These are phyloP conservation scores for Morone saxatilis DNA, from an alignment of 2,113 vertebrate genomes.

Conservation along the genomic window DNA sequence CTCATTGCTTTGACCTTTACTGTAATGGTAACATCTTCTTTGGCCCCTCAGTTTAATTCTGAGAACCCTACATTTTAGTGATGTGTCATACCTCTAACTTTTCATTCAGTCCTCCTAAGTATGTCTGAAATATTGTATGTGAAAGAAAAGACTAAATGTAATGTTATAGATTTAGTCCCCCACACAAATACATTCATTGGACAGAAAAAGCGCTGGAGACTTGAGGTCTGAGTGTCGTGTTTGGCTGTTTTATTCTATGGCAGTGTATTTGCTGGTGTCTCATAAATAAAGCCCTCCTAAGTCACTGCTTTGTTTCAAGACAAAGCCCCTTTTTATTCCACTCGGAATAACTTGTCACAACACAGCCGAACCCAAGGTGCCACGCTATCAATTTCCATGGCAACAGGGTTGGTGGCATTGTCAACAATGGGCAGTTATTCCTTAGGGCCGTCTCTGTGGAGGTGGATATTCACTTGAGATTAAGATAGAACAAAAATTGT, in stretches of 20 bases:
- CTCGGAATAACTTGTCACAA: slow-evolving; percentile 72
- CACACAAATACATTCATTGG: slow-evolving; percentile 20
- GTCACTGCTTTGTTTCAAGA: slow-evolving; percentile 57
- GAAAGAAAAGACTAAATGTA: not conserved
- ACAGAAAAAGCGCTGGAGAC: slow-evolving; percentile 30
- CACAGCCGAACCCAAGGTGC: slow-evolving; percentile 47
- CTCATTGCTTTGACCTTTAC: not conserved
- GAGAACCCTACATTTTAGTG: not conserved
- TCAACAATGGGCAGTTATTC: slow-evolving; percentile 6
- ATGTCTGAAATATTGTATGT: not conserved
- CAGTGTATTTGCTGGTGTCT: slow-evolving; percentile 29
- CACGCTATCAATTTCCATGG: slow-evolving; percentile 66
- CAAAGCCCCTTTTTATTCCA: slow-evolving; percentile 62
- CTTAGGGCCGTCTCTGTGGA: slow-evolving; percentile 1
- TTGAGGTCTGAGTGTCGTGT: slow-evolving; percentile 36
- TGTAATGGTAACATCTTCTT: not conserved
- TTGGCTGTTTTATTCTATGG: slow-evolving; percentile 40
- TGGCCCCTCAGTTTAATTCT: not conserved
- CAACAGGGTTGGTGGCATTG: slow-evolving; percentile 44
- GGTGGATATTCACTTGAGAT: not conserved
- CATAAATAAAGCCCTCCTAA: slow-evolving; percentile 65
- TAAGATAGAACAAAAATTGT: not conserved
- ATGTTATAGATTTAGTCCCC: not conserved
- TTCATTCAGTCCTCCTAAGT: not conserved
- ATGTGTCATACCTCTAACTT: not conserved